These are phyloP conservation scores for Tinea semifulvella DNA, from an alignment of 2,888 invertebrate genomes.

Conservation along the genomic window DNA sequence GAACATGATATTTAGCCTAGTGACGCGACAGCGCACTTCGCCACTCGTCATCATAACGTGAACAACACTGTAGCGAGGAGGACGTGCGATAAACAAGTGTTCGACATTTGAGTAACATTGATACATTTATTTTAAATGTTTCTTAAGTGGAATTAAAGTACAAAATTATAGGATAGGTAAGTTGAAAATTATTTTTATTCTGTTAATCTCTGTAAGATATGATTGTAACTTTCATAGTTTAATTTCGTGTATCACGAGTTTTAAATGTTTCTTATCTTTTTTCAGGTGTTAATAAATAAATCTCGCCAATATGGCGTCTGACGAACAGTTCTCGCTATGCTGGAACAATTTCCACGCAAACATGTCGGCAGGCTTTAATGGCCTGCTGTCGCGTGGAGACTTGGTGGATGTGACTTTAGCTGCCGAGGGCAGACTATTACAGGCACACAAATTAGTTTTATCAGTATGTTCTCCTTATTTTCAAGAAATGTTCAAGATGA, in stretches of 20 bases:
- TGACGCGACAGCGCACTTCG: conserved; percentile 41
- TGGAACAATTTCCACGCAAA: conserved; percentile 81
- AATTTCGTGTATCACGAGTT: not conserved
- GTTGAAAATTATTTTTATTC: conserved; percentile 24
- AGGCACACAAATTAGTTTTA: conserved; percentile 76
- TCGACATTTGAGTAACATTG: conserved; percentile 40
- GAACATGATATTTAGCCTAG: conserved; percentile 18
- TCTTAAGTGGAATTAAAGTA: conserved; percentile 57
- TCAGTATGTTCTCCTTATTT: conserved; percentile 79
- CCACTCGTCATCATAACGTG: conserved; percentile 56
- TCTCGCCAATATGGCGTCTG: conserved; percentile 74
- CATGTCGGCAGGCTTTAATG: conserved; percentile 76
- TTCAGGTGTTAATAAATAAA: conserved; percentile 39
- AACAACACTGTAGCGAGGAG: conserved; percentile 53
- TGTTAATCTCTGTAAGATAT: not conserved
- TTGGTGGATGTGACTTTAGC: conserved; percentile 76
- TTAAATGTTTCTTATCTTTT: conserved; percentile 19
- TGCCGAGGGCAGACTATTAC: conserved; percentile 74
- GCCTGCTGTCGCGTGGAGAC: conserved; percentile 74
- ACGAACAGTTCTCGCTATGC: conserved; percentile 77
- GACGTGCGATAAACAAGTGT: conserved; percentile 45
- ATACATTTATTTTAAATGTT: conserved; percentile 49
- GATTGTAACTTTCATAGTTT: not conserved
- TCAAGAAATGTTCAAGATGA: conserved; percentile 77
- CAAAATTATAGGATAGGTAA: conserved; percentile 60